Conservation (phyloP, 2,113 vertebrate species). For the Megalops atlanticus region DNA sequence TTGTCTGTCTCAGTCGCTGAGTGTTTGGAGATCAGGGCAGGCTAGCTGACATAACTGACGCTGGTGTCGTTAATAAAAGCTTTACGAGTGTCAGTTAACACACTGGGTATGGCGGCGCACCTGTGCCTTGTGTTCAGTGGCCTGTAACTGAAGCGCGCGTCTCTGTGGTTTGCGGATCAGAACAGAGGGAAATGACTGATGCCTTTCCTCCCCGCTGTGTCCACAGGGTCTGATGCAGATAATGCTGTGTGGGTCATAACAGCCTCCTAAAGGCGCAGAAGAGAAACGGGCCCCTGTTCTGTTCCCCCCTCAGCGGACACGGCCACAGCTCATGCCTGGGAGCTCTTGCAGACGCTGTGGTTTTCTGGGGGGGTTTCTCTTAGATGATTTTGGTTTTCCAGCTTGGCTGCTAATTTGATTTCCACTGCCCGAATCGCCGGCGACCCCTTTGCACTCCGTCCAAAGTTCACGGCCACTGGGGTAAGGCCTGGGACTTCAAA, state of each 20-base stretch:
- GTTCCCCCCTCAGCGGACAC: constrained; percentile 20
- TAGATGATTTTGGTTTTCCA: constrained; percentile 6
- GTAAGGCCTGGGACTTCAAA: constrained; percentile 41
- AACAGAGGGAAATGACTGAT: not conserved
- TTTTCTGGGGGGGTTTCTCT: not conserved
- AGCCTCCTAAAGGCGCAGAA: constrained; percentile 17
- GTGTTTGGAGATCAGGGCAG: not conserved
- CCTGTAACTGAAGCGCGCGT: not conserved
- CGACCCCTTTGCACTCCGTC: constrained; percentile 37
- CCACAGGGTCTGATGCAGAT: constrained; percentile 14
- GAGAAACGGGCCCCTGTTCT: constrained; percentile 6
- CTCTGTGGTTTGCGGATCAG: not conserved
- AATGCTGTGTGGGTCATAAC: not conserved
- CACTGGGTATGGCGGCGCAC: not conserved
- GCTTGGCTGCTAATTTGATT: constrained; percentile 16
- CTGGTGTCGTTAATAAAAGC: not conserved
- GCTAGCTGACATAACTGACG: not conserved
- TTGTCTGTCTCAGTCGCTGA: not conserved
- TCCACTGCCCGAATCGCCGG: constrained; percentile 20
- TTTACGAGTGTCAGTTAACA: not conserved
- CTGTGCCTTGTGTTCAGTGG: not conserved
- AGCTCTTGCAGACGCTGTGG: not conserved
- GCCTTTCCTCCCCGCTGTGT: not conserved
- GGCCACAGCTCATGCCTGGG: constrained; percentile 6
- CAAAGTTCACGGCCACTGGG: constrained; percentile 29